A percentile compares a stretch with the other conserved stretches of the same genome.
These are phyloP conservation scores for Macropodus opercularis DNA, from an alignment of 2,797 vertebrate genomes.

Conservation along the genomic window DNA sequence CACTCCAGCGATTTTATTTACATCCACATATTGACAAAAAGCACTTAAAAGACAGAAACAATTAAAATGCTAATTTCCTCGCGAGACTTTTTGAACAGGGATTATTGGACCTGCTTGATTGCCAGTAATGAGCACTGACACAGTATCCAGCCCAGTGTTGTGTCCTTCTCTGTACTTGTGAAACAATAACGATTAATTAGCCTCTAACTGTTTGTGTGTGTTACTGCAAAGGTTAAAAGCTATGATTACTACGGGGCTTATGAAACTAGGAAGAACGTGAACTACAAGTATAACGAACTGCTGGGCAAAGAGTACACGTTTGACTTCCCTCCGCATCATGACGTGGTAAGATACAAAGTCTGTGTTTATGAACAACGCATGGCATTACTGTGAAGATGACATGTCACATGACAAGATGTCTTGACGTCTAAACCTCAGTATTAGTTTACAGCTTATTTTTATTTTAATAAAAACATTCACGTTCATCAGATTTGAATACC, in stretches of 20 bases:
- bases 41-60: constrained; percentile 10
- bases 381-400: too few relatives aligned
- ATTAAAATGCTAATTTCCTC: constrained; percentile 3
- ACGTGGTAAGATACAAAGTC: constrained; percentile 77
- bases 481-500: background rate
- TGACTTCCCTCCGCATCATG: constrained; percentile 91
- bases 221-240: constrained; percentile 81
- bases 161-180: constrained; percentile 1
- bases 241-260: constrained; percentile 95
- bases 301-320: constrained; percentile 92
- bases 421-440: constrained; percentile 14
- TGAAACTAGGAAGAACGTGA: constrained; percentile 67
- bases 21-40: constrained; percentile 12
- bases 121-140: background rate
- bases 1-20: constrained; percentile 4
- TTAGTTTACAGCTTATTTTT: constrained; percentile 1
- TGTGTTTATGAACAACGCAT: background rate
- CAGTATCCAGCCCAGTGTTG: background rate
- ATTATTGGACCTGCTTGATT: constrained; percentile 3
- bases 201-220: constrained; percentile 25
- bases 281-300: constrained; percentile 84
- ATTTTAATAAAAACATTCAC: too few relatives aligned
- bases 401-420: constrained; percentile 3
- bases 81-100: background rate
- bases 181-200: constrained; percentile 1